Percentiles rank a stretch among this genome's conserved stretches.
phyloP scores from a whole-genome alignment of 2,113 vertebrate genomes.

The Leiothrix lutea region DNA sequence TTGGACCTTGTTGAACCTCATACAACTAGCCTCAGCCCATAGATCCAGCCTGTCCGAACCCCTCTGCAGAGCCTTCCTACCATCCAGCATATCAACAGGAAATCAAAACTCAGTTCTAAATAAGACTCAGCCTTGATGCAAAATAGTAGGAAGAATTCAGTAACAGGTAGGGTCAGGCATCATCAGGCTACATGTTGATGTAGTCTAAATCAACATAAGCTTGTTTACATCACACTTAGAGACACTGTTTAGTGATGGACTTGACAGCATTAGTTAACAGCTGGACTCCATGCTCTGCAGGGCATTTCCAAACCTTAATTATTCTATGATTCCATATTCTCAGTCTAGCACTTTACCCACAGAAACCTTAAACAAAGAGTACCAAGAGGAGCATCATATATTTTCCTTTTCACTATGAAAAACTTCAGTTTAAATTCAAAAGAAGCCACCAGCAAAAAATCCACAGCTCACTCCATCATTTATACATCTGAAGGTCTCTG shows the following conservation, averaged over 20 bases:
- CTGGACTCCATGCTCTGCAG: fast-evolving
- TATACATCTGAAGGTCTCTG: neutral
- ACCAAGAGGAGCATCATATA: neutral
- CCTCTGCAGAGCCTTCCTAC: neutral
- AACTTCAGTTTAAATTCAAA: neutral
- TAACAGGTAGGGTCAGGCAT: too few relatives aligned
- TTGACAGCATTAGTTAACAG: fast-evolving
- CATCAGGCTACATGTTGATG: too few relatives aligned
- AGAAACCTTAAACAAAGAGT: neutral
- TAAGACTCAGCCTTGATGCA: neutral
- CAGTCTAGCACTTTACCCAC: neutral
- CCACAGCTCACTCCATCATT: neutral
- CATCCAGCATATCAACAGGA: neutral
- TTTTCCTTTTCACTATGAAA: neutral
- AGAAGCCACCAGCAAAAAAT: neutral
- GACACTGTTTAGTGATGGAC: neutral
- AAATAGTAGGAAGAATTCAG: neutral
- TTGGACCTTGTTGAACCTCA: neutral
- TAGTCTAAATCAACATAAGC: neutral
- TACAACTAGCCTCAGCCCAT: neutral
- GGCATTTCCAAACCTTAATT: neutral
- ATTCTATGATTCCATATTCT: neutral
- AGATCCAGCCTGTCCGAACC: neutral
- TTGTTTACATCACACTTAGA: fast-evolving
- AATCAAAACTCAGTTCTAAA: neutral